Base-by-base conservation (phyloP, 2,113 vertebrate genomes). In the Eurystomus gularis region DNA sequence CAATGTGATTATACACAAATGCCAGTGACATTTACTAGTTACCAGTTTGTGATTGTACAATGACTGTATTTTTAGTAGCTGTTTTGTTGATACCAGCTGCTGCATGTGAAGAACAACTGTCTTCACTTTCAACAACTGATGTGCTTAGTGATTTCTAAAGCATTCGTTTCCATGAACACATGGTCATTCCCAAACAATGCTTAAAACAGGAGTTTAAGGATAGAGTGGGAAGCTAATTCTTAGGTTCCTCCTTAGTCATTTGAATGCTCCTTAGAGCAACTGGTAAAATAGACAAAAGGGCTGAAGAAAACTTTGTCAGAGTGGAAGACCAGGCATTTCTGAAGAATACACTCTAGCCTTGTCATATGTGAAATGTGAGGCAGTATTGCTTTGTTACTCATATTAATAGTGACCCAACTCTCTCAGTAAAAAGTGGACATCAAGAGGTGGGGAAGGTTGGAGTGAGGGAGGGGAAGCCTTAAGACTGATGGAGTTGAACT, bases 101-200 rank as follows among this genome's bases (percentile, higher is more conserved):
- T 87, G 46, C 76, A 37, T 25, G 55, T 52, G 52, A 96, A 91
- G 54, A 92, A 87, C 69, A 94, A 85, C 72, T 78, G 84, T 88
- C 77, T 78, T 88, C 21, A 37, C 31, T 88, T 89, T 96, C 89
- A 94, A 71, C 86, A 96, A 93, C 95, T 72, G 25, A 88, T 91
- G 88, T 94, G 78, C 93, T 88, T 90, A 51, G 52, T 26, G 46
- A 52, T 88, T 96, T 95, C 78, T 62, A 60, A 96, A 85, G 29
- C 57, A 40, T 44, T 89, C 60, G 51, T 81, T 82, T 89, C 55
- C 54, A 33, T 62, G 42, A 81, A 55, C 71, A 35, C 78, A 62
- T 62, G 49, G n/a, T 84, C 51, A 35, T 88, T 95, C 39, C 39
- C 40, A 76, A 86, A 87, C 40, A 87, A 58, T 49, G 37, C 51